Evolutionary conservation across 2,113 vertebrate genomes (phyloP).

Genomic region (Rhegmatorhina hoffmannsi): DNA sequence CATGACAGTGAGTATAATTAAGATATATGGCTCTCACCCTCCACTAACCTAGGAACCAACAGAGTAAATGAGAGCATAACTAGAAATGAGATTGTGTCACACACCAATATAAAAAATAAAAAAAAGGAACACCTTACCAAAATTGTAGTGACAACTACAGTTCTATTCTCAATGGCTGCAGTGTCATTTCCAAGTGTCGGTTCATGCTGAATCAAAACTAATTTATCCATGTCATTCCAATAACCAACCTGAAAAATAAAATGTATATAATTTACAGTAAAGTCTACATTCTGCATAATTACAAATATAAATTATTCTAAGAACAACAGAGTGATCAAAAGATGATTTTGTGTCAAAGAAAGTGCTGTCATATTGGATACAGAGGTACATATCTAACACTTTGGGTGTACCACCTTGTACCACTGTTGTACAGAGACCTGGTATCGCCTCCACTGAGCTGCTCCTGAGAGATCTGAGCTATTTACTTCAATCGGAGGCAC

Average conservation of each 20-base stretch:
- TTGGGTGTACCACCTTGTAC: neutral
- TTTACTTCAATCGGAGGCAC: neutral
- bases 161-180: conserved; percentile 91
- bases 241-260: conserved; percentile 89
- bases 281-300: neutral
- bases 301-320: neutral
- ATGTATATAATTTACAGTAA: neutral
- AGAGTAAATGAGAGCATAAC: conserved; percentile 38
- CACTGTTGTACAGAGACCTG: neutral
- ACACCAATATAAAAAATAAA: conserved; percentile 26
- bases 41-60: neutral
- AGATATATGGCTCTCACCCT: neutral
- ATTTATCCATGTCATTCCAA: conserved; percentile 98
- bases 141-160: conserved; percentile 96
- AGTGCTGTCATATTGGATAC: fast-evolving
- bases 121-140: conserved; percentile 87
- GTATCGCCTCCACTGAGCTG: neutral
- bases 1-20: conserved; percentile 8
- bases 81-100: conserved; percentile 3
- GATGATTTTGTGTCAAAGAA: neutral
- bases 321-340: neutral
- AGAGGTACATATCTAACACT: fast-evolving
- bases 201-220: conserved; percentile 94
- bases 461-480: neutral
- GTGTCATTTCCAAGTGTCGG: conserved; percentile 90